Conservation (phyloP, 2,797 vertebrate species). For the Macrochelys suwanniensis region DNA sequence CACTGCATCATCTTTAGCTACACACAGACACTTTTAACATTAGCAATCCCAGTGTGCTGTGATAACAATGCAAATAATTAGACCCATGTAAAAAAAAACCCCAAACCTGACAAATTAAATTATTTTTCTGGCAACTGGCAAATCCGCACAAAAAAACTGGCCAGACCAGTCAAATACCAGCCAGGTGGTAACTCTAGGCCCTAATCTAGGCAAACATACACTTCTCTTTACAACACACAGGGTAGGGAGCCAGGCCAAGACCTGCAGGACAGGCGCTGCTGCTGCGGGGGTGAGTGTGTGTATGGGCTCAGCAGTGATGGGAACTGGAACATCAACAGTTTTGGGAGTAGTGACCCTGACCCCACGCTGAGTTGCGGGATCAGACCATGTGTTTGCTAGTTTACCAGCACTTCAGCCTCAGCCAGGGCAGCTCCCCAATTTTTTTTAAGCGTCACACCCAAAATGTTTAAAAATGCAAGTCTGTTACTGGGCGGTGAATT, state of each 20-base stretch:
- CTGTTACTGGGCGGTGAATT: not conserved
- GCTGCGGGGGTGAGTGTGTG: not conserved
- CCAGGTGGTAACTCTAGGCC: not conserved
- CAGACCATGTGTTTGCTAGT: not conserved
- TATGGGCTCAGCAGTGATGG: not conserved
- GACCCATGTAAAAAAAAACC: no score
- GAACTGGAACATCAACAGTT: not conserved
- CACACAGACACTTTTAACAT: no score
- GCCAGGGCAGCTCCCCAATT: not conserved
- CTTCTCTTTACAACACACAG: not conserved
- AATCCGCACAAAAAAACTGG: no score
- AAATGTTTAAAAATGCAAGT: not conserved
- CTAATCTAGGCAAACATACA: not conserved
- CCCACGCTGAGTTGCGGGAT: not conserved
- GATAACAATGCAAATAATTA: no score
- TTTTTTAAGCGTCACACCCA: not conserved
- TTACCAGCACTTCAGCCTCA: not conserved
- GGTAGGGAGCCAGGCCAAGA: not conserved
- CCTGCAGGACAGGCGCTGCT: not conserved
- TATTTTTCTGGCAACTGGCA: no score
- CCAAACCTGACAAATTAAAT: no score
- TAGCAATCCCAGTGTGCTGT: no score
- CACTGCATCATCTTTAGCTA: no score
- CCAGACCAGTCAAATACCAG: no score
- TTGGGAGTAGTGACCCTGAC: not conserved